Base-by-base conservation (phyloP, 2,113 vertebrate genomes). In the Arothron firmamentum region DNA sequence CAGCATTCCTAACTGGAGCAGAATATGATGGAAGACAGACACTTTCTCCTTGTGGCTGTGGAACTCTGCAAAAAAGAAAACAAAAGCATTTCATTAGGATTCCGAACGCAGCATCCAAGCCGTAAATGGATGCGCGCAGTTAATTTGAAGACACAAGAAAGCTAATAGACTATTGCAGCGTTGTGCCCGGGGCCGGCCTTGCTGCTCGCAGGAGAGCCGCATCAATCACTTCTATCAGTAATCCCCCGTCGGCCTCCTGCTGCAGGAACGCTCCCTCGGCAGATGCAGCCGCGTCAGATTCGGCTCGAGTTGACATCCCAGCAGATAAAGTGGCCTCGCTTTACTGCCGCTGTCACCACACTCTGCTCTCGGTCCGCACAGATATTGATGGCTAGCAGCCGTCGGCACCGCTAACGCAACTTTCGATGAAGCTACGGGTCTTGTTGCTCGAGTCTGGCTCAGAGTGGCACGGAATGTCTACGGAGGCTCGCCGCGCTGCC, bases 151-250 rank as follows among this genome's bases (percentile, higher is more conserved):
- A 70, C 82, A 75, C 82, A 77, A 86, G 84, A 75, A 75, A 79
- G 75, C 72, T 88, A 87, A 90, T 87, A 77, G 82, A 79, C 70
- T 86, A 79, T 85, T 80, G 82, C 69, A 71, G 72, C 56, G 56
- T 59, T 52, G 56, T 62, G 80, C 85, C 84, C 56, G 21, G 52
- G 78, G 84, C 80, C 70, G 62, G 54, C 77, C 69, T 75, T 68
- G 52, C 75, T 73, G 70, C 65, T 74, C 9, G 34, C 59, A 65
- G 60, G 69, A 55, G 74, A 81, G 72, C 68, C 57, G 52, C 78
- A 85, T 90, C 77, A 85, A 84, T 90, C 86, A 86, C 74, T 62
- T 74, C 57, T 62, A 74, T 81, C 82, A 75, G 74, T 79, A 79
- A 87, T 80, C 74, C 52, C 55, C 72, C 53, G 52, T 59, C 83